A percentile compares a stretch with the other conserved stretches of the same genome.
Evolutionary conservation across 2,797 vertebrate species (phyloP).

Genomic region (Chromis chromis): DNA sequence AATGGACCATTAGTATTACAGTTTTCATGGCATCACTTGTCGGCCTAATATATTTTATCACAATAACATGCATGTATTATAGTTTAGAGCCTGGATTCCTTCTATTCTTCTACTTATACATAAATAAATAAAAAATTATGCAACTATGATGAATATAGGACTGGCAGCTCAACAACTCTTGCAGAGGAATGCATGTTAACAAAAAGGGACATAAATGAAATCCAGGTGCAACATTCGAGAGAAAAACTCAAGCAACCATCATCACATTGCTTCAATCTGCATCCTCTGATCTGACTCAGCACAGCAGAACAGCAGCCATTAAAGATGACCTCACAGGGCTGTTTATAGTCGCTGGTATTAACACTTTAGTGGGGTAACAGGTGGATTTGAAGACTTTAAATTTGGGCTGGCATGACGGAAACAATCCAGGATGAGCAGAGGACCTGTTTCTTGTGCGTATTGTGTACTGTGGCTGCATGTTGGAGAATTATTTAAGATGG

Average conservation of each 20-base stretch:
- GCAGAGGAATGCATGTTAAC: too few species aligned
- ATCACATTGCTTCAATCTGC: background rate
- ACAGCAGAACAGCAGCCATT: background rate
- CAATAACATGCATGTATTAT: background rate
- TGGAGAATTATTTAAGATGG: too few species aligned
- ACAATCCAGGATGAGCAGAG: too few species aligned
- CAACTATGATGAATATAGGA: background rate
- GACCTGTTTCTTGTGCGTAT: too few species aligned
- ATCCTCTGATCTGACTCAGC: background rate
- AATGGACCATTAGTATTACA: too few species aligned
- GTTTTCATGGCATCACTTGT: too few species aligned
- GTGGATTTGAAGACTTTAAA: background rate
- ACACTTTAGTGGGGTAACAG: background rate
- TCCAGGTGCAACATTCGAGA: background rate
- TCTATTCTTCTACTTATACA: background rate
- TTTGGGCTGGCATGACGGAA: background rate
- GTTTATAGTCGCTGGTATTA: conserved; percentile 6
- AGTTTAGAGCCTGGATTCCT: background rate
- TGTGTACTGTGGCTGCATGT: too few species aligned
- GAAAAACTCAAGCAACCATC: too few species aligned
- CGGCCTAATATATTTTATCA: too few species aligned
- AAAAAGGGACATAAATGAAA: background rate
- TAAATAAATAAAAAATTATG: background rate
- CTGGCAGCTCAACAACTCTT: too few species aligned
- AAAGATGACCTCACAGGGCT: conserved; percentile 12